Base-by-base conservation (phyloP, 1,140 invertebrate species). In the Batillaria attramentaria region DNA sequence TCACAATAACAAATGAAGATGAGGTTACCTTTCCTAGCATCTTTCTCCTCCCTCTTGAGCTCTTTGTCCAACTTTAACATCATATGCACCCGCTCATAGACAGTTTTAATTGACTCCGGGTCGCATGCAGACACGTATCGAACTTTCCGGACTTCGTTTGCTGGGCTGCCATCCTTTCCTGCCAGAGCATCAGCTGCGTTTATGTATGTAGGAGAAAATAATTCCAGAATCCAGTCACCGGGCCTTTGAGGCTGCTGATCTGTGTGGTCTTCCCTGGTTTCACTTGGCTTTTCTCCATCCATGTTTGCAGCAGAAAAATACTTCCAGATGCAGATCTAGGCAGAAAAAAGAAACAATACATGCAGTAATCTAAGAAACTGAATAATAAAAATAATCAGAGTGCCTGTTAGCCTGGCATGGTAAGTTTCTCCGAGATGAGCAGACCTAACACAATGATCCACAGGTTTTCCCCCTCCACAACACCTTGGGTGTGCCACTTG, bases 201-300 rank as follows among this genome's bases (percentile, higher is more conserved):
- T 3, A 81, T 62, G 69, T 79, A 78, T 31, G 80, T 60, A 42
- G 83, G 83, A 3, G 79, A 50, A 76, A 86, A 86, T 28, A 86
- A 39, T 24, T 84, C 83, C 16, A 77, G 79, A 43, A 86, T 79
- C 83, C 84, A 86, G 57, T 85, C 81, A n/a, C 70, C 76, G 50
- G 70, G 28, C 73, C 66, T 50, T n/a, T 62, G 5, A 24, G 43
- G 37, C n/a, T n/a, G n/a, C n/a, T n/a, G n/a, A n/a, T n/a, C n/a
- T 33, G n/a, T 5, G 35, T 33, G 57, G 39, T 18, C 31, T 28
- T 50, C 78, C 43, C 10, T 24, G 66, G 41, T 46, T 46, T 70
- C 20, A 28, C n/a, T 46, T 70, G 3, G 35, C 50, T 31, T 28
- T 24, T 31, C 1, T 70, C 68, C 42, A 46, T 37, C 24, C 8